A percentile compares a stretch with the other conserved stretches of the same genome.
Conservation (phyloP, 2,113 vertebrate species). For the Penelope pileata region DNA sequence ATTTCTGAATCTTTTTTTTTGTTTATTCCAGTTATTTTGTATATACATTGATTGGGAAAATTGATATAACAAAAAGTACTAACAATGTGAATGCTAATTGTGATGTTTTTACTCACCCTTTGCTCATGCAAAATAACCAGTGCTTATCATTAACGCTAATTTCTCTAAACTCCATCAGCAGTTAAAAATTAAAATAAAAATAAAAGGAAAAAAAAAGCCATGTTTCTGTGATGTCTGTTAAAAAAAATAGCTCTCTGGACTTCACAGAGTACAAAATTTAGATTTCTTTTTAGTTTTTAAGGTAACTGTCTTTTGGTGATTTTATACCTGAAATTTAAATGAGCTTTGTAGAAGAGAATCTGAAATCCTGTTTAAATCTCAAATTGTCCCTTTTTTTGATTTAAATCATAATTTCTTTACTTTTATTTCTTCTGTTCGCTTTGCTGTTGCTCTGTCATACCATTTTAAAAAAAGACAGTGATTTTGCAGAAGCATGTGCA, state of each 20-base stretch:
- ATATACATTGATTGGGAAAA: conserved; percentile 28
- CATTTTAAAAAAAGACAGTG: neutral
- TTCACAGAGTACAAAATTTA: conserved; percentile 9
- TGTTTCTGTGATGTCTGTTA: conserved; percentile 10
- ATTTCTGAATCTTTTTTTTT: conserved; percentile 36
- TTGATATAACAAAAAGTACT: conserved; percentile 38
- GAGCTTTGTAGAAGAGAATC: neutral
- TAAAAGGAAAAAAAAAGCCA: neutral
- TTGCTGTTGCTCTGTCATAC: conserved; percentile 4
- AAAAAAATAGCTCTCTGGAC: neutral
- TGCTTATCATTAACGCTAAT: neutral
- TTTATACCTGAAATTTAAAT: conserved; percentile 19
- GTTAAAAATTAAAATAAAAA: neutral
- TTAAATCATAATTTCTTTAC: conserved; percentile 29
- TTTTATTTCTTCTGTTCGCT: conserved; percentile 55
- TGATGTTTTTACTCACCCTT: conserved; percentile 33
- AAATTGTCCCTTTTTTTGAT: neutral
- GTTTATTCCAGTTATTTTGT: conserved; percentile 46
- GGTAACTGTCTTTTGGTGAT: neutral
- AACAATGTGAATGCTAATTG: conserved; percentile 41
- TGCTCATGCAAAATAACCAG: conserved; percentile 36
- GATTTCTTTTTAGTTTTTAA: conserved; percentile 13
- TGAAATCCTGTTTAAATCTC: conserved; percentile 23
- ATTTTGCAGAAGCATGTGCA: conserved; percentile 31
- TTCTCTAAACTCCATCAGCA: neutral